Evolutionary conservation across 2,113 vertebrate species (phyloP), one percentile per base, ranked within the genome.

Genomic region (Herpetotheres cachinnans): DNA sequence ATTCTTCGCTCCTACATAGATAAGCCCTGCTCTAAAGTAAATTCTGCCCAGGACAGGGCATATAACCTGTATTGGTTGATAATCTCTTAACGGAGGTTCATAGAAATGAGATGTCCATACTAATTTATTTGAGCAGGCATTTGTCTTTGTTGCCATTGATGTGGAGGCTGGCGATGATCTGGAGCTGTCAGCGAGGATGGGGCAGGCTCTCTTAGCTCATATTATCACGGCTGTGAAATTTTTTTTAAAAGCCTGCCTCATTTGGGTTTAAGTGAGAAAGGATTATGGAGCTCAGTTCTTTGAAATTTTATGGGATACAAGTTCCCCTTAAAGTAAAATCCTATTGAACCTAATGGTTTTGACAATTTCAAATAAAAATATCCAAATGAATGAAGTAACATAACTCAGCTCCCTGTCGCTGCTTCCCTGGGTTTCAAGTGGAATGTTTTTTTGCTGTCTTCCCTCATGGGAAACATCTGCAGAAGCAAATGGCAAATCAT

Each of bases 391-490:
- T 79, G 36, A 50, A 81, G 62, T 50, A 90, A 62, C 24, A 5
- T 92, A 94, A 94, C 36, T 94, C 58, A 72, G 72, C 55, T 83
- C 56, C 66, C 76, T 82, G 90, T 82, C 0, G 1, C 42, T 63
- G 67, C 69, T 90, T 95, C 58, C 62, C 87, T 66, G 54, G 27
- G 36, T 92, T 95, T 94, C 84, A 90, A 96, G 92, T 74, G 58
- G 63, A 93, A 66, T 94, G 59, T 21, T 92, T 88, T 86, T 88
- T 74, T 86, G 30, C 82, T 77, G 7, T 70, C 74, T 96, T 94
- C 42, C 62, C 71, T 96, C 85, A 77, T 94, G 93, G 95, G 96
- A 96, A 95, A 92, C 90, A 95, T 97, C 96, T 96, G 96, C 82
- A 83, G 82, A 94, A 86, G 16, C 54, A 92, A 96, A 90, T 46